Conservation (phyloP, 2,888 invertebrate genomes). For the Buathra laborator region DNA sequence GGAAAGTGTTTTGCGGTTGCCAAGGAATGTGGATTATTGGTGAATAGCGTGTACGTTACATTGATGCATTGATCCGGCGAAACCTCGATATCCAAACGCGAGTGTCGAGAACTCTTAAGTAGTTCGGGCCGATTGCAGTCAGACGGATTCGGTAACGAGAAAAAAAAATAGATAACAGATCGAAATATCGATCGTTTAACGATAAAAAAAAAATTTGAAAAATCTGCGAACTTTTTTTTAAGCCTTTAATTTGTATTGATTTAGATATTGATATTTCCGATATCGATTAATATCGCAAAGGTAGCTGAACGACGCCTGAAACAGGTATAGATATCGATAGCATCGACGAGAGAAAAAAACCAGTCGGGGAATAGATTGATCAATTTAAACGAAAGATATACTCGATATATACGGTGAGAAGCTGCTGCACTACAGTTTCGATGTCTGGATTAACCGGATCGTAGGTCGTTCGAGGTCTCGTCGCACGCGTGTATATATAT, state of each 20-base stretch:
- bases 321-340: neutral
- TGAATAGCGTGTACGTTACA: conserved; percentile 3
- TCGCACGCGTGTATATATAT: conserved; percentile 1
- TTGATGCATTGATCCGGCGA: neutral
- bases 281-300: too few relatives aligned
- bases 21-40: conserved; percentile 33
- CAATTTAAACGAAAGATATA: neutral
- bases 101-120: neutral
- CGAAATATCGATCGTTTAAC: too few relatives aligned
- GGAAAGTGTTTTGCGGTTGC: conserved; percentile 33
- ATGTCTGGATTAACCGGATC: conserved; percentile 45
- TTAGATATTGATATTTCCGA: neutral
- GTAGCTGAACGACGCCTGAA: neutral
- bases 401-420: neutral
- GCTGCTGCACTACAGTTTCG: neutral
- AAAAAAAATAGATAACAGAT: too few relatives aligned
- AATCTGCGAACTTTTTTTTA: neutral
- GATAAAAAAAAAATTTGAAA: too few relatives aligned
- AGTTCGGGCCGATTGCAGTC: neutral
- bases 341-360: neutral
- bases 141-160: too few relatives aligned
- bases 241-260: neutral
- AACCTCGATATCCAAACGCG: neutral
- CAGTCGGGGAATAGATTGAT: neutral
- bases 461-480: conserved; percentile 30